These are phyloP conservation scores for Semotilus atromaculatus DNA, from an alignment of 2,797 vertebrate species.

Conservation along the genomic window DNA sequence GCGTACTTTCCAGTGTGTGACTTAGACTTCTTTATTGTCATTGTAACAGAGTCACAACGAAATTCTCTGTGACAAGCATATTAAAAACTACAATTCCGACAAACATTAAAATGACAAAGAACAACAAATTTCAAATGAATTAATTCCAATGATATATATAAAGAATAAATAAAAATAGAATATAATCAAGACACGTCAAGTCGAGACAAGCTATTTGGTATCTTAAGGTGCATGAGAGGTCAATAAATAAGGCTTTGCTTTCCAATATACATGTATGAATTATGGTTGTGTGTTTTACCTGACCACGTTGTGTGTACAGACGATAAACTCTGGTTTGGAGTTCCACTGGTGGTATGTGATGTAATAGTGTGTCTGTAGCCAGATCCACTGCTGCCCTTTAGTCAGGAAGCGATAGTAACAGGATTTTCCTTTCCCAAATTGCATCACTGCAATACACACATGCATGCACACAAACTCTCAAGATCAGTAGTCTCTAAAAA, in stretches of 20 bases:
- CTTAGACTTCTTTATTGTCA: too few relatives aligned
- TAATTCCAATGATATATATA: too few relatives aligned
- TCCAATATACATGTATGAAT: slow-evolving; percentile 5
- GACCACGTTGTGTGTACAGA: slow-evolving; percentile 87
- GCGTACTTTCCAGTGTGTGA: not conserved
- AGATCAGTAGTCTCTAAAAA: slow-evolving; percentile 19
- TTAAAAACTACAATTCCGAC: too few relatives aligned
- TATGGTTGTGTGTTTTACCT: slow-evolving; percentile 71
- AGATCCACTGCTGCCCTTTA: slow-evolving; percentile 91
- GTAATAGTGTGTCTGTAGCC: slow-evolving; percentile 91
- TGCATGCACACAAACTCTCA: slow-evolving; percentile 26
- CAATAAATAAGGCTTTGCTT: not conserved
- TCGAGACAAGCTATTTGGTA: too few relatives aligned
- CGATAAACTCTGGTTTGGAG: slow-evolving; percentile 91
- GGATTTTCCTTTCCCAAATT: slow-evolving; percentile 91
- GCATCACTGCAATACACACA: slow-evolving; percentile 80
- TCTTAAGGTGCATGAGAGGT: too few relatives aligned
- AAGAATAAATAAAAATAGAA: too few relatives aligned
- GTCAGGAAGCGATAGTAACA: slow-evolving; percentile 91
- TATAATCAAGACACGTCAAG: too few relatives aligned
- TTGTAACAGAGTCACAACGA: not conserved
- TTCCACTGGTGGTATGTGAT: slow-evolving; percentile 95
- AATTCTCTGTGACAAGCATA: not conserved
- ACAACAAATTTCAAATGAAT: too few relatives aligned
- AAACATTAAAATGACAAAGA: too few relatives aligned